A percentile compares a stretch with the other conserved stretches of the same genome.
Evolutionary conservation across 2,797 vertebrate species (phyloP).

Genomic region (Cynopterus sphinx): DNA sequence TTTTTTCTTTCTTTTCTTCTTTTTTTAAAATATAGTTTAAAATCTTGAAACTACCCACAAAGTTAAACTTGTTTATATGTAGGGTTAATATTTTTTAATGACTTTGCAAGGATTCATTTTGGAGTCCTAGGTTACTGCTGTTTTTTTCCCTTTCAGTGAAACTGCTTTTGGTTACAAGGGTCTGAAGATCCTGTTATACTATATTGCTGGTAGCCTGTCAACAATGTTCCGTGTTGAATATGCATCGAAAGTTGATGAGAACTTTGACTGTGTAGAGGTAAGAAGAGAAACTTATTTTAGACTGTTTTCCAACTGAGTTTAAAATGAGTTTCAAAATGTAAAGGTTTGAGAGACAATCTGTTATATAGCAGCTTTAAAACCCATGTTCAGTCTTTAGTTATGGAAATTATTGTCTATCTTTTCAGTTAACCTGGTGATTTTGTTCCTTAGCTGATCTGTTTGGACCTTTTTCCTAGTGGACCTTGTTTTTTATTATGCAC

Average conservation of each 20-base stretch:
- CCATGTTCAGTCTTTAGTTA: not conserved
- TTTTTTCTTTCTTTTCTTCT: not conserved
- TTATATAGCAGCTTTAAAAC: slow-evolving; percentile 26
- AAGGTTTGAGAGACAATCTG: not conserved
- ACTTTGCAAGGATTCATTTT: slow-evolving; percentile 53
- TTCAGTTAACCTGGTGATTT: not conserved
- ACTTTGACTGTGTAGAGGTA: slow-evolving; percentile 97
- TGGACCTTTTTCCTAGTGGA: not conserved
- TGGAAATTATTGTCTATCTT: not conserved
- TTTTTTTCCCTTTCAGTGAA: slow-evolving; percentile 87
- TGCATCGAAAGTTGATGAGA: slow-evolving; percentile 94
- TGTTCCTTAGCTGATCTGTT: not conserved
- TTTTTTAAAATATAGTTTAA: not conserved
- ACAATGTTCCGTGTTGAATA: slow-evolving; percentile 97
- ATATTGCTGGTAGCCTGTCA: slow-evolving; percentile 94
- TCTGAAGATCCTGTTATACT: slow-evolving; percentile 94
- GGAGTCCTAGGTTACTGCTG: slow-evolving; percentile 38
- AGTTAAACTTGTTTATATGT: slow-evolving; percentile 53
- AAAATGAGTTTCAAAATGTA: slow-evolving; percentile 42
- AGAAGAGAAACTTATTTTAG: slow-evolving; percentile 76
- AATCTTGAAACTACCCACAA: not conserved
- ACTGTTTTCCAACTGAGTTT: slow-evolving; percentile 9
- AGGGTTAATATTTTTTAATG: slow-evolving; percentile 49
- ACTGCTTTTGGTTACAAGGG: slow-evolving; percentile 99
- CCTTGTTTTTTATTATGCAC: slow-evolving; percentile 27